Conservation (phyloP, 1,140 invertebrate genomes). For the Drosophila bocki region DNA sequence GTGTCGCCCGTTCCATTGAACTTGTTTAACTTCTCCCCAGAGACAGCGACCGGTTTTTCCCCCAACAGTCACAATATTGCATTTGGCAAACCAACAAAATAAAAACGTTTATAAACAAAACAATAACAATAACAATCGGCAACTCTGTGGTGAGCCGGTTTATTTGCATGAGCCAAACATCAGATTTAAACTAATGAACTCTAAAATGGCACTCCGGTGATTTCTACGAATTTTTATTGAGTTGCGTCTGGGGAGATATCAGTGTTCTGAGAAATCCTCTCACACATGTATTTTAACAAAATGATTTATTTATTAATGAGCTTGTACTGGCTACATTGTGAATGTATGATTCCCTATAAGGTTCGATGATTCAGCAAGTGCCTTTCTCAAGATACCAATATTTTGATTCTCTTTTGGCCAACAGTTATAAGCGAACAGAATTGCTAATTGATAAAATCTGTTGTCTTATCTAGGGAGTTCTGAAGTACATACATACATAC, state of each 20-base stretch:
- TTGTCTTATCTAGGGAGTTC: neutral
- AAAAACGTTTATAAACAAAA: slow-evolving; percentile 23
- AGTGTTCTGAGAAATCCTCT: slow-evolving; percentile 32
- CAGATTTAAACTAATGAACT: slow-evolving; percentile 60
- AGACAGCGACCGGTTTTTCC: slow-evolving; percentile 22
- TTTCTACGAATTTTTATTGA: slow-evolving; percentile 63
- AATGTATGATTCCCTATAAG: neutral
- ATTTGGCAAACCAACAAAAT: slow-evolving; percentile 30
- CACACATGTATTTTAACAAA: slow-evolving; percentile 6
- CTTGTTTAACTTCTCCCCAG: slow-evolving; percentile 23
- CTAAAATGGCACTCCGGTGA: slow-evolving; percentile 42
- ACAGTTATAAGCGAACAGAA: neutral
- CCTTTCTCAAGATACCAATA: neutral
- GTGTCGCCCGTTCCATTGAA: slow-evolving; percentile 35
- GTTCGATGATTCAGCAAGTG: neutral
- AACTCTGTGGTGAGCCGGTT: slow-evolving; percentile 48
- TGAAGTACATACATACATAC: too few relatives aligned
- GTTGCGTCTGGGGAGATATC: neutral
- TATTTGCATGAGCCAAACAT: slow-evolving; percentile 58
- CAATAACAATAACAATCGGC: slow-evolving; percentile 33
- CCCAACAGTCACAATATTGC: slow-evolving; percentile 18
- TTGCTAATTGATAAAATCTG: slow-evolving; percentile 2
- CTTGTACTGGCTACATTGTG: neutral
- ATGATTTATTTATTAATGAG: slow-evolving; percentile 20
- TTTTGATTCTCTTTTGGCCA: neutral